These are phyloP conservation scores for Neogale vison DNA, from an alignment of 2,113 vertebrate genomes.

Conservation along the genomic window DNA sequence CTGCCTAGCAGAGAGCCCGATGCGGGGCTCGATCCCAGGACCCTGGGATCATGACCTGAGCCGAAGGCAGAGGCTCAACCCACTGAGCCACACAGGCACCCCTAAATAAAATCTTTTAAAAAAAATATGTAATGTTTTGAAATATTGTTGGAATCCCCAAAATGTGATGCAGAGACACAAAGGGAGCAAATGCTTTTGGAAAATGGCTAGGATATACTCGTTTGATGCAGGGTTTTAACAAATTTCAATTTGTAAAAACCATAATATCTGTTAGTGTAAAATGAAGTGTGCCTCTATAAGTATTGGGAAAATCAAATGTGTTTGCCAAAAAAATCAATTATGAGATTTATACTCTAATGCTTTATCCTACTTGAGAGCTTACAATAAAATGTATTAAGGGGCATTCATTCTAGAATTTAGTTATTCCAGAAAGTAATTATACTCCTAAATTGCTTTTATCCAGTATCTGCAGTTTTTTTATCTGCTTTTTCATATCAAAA, in stretches of 20 bases:
- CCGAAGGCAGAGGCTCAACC: too few relatives aligned
- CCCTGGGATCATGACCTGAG: too few relatives aligned
- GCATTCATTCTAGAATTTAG: neutral
- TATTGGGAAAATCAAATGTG: neutral
- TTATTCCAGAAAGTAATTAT: neutral
- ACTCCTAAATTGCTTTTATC: neutral
- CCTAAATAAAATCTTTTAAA: too few relatives aligned
- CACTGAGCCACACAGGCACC: too few relatives aligned
- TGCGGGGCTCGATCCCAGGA: too few relatives aligned
- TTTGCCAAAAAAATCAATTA: constrained; percentile 22
- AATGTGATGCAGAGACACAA: neutral
- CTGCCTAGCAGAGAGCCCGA: too few relatives aligned
- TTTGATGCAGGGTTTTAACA: neutral
- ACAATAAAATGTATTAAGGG: neutral
- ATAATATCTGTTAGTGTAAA: neutral
- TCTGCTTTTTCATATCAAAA: neutral
- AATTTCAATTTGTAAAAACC: neutral
- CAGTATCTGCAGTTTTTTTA: neutral
- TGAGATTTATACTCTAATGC: neutral
- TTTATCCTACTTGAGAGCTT: neutral
- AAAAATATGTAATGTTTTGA: neutral
- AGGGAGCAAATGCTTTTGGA: neutral
- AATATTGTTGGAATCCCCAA: neutral
- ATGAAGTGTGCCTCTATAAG: neutral
- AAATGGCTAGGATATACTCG: neutral